A percentile compares a stretch with the other conserved stretches of the same genome.
These are phyloP conservation scores for Oligia strigilis DNA, from an alignment of 2,888 invertebrate species.

Conservation along the genomic window DNA sequence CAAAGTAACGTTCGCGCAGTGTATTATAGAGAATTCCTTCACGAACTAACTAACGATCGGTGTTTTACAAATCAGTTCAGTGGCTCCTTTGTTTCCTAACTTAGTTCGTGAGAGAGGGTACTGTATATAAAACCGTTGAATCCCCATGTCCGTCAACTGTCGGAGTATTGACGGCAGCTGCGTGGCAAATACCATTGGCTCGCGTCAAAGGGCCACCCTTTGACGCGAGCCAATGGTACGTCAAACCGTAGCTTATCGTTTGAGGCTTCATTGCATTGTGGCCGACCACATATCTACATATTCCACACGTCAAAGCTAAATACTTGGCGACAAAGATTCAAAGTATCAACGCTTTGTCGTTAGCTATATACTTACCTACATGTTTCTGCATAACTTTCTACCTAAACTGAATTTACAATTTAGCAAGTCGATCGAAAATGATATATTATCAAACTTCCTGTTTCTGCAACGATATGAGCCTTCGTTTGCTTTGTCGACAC, in stretches of 20 bases:
- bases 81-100: neutral
- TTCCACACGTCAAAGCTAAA: conserved; percentile 4
- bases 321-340: neutral
- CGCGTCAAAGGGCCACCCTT: conserved; percentile 4
- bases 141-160: conserved; percentile 11
- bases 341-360: neutral
- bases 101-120: conserved; percentile 1
- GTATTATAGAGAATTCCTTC: conserved; percentile 8
- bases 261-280: neutral
- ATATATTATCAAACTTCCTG: neutral
- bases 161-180: neutral
- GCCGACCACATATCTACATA: neutral
- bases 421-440: neutral
- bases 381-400: neutral
- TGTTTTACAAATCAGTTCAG: conserved; percentile 1
- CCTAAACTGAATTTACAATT: neutral
- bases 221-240: too few species aligned
- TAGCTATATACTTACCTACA: neutral
- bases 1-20: conserved; percentile 12
- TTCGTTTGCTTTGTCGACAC: neutral
- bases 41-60: conserved; percentile 1
- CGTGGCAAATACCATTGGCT: conserved; percentile 20
- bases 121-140: conserved; percentile 7
- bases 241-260: neutral
- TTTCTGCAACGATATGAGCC: neutral